Conservation (phyloP, 2,888 invertebrate species). For the Dendrolimus houi region DNA sequence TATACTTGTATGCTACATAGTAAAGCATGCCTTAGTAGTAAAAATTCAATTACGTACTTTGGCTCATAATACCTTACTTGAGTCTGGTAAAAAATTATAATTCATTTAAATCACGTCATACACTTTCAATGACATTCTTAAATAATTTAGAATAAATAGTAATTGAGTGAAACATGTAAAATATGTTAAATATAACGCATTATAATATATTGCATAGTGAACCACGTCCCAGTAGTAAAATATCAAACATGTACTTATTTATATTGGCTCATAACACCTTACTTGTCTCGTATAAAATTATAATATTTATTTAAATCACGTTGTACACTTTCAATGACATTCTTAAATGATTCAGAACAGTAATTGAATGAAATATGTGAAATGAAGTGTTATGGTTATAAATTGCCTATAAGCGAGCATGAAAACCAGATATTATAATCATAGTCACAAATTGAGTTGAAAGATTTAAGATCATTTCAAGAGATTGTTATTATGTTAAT, state of each 20-base stretch:
- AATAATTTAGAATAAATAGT: background rate
- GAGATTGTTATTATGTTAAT: no score
- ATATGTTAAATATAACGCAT: no score
- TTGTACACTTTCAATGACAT: background rate
- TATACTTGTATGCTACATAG: no score
- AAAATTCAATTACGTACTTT: no score
- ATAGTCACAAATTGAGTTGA: background rate
- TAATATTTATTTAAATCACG: background rate
- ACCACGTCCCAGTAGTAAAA: no score
- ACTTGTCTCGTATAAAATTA: background rate
- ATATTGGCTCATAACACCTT: no score
- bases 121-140: background rate
- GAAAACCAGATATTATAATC: no score
- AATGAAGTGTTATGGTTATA: background rate
- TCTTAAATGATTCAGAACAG: background rate
- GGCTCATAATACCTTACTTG: no score
- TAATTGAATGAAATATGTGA: background rate
- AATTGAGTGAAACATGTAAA: background rate
- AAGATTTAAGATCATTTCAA: background rate
- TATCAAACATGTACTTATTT: no score
- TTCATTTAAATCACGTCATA: background rate
- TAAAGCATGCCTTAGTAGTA: no score
- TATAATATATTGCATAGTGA: no score
- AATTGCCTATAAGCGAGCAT: background rate
- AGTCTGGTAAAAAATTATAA: background rate